Evolutionary conservation across 1,140 invertebrate species (phyloP).

Genomic region (Drosophila ambigua): DNA sequence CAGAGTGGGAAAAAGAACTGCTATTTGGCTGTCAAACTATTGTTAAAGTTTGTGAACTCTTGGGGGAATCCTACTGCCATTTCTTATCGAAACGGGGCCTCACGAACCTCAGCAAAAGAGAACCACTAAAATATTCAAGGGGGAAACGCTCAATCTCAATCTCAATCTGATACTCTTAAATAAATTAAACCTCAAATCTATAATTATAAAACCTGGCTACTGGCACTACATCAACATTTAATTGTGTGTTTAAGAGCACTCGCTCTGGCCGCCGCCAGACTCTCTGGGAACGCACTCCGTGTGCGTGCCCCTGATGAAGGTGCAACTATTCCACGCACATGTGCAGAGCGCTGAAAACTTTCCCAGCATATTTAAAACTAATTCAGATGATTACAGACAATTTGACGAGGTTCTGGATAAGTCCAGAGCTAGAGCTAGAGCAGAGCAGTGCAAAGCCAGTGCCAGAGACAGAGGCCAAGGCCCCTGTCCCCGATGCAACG

Average conservation of each 20-base stretch:
- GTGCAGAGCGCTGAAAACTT: constrained; percentile 28
- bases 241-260: constrained; percentile 47
- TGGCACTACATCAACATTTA: constrained; percentile 43
- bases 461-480: constrained; percentile 3
- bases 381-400: constrained; percentile 64
- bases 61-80: no score
- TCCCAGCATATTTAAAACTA: constrained; percentile 73
- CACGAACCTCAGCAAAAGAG: no score
- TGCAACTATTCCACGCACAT: constrained; percentile 50
- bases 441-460: neutral
- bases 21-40: no score
- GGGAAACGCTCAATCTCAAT: no score
- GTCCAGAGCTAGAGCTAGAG: constrained; percentile 11
- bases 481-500: constrained; percentile 35
- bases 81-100: no score
- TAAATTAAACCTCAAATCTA: constrained; percentile 14
- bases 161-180: constrained; percentile 8
- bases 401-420: constrained; percentile 42
- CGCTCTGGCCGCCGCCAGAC: constrained; percentile 7
- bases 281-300: constrained; percentile 43
- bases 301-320: constrained; percentile 37
- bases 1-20: no score
- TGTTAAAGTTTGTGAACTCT: no score
- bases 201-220: constrained; percentile 35
- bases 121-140: no score